Conservation (phyloP, 2,888 invertebrate species). For the Sarcophaga variegata region DNA sequence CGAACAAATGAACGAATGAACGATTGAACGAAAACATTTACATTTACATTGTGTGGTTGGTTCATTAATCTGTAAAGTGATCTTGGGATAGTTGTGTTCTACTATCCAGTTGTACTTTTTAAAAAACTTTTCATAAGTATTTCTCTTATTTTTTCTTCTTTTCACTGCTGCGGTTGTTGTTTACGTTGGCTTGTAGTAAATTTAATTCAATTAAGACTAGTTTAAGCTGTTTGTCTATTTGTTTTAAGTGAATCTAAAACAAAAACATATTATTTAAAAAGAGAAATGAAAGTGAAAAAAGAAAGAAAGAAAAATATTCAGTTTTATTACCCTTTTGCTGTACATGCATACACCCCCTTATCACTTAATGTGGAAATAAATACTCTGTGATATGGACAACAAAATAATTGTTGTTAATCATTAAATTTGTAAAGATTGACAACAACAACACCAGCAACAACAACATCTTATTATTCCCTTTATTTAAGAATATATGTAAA, state of each 20-base stretch:
- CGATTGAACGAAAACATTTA: background rate
- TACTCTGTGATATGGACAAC: constrained; percentile 35
- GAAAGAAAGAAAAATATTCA: constrained; percentile 9
- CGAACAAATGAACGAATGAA: too few relatives aligned
- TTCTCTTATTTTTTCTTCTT: background rate
- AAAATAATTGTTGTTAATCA: constrained; percentile 34
- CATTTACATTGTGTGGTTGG: constrained; percentile 27
- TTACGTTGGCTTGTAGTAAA: background rate
- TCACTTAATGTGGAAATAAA: constrained; percentile 1
- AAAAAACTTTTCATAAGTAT: background rate
- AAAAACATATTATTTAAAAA: constrained; percentile 5
- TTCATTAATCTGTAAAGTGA: constrained; percentile 65
- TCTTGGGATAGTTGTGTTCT: constrained; percentile 65
- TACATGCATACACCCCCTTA: constrained; percentile 1
- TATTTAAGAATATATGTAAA: too few relatives aligned
- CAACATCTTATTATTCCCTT: background rate
- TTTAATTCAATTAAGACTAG: constrained; percentile 61
- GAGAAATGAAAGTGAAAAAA: background rate
- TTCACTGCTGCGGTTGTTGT: background rate
- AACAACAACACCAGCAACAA: background rate
- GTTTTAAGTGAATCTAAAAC: constrained; percentile 45
- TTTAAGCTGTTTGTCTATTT: constrained; percentile 21
- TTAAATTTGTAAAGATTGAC: constrained; percentile 42
- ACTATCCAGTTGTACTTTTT: constrained; percentile 32
- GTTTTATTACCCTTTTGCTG: background rate